Evolutionary conservation across 2,888 invertebrate genomes (phyloP).

Genomic region (Parapristionchus giblindavisi): DNA sequence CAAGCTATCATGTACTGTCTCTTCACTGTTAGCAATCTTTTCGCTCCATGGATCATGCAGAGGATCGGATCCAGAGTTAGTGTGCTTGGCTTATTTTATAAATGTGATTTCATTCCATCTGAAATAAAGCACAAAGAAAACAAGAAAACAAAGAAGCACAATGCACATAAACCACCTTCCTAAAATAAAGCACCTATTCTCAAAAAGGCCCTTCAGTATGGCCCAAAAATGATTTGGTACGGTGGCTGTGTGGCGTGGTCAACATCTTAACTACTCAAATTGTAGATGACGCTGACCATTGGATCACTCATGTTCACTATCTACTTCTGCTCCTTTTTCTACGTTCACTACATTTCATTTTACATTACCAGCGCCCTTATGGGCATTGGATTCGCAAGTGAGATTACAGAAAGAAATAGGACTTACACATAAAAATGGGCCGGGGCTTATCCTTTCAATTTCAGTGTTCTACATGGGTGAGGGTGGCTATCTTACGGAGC

Average conservation of each 20-base stretch:
- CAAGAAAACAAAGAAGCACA: too few relatives aligned
- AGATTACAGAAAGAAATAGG: slow-evolving; percentile 13
- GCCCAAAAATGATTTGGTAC: too few relatives aligned
- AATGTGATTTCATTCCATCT: too few relatives aligned
- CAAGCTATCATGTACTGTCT: slow-evolving; percentile 28
- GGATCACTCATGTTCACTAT: slow-evolving; percentile 43
- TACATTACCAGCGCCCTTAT: slow-evolving; percentile 46
- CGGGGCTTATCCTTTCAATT: neutral
- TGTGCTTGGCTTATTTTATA: neutral
- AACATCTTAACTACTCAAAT: neutral
- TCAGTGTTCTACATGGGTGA: slow-evolving; percentile 37
- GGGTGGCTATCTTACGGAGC: slow-evolving; percentile 33
- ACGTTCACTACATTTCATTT: slow-evolving; percentile 49
- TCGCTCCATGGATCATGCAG: slow-evolving; percentile 29
- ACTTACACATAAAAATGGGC: neutral
- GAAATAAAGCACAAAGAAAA: too few relatives aligned
- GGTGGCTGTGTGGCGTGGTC: too few relatives aligned
- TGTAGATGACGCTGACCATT: slow-evolving; percentile 25
- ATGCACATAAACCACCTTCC: too few relatives aligned
- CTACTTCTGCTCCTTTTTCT: slow-evolving; percentile 50
- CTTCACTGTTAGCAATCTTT: slow-evolving; percentile 32
- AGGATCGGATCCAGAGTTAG: slow-evolving; percentile 23
- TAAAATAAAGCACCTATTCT: too few relatives aligned
- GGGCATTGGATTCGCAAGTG: slow-evolving; percentile 53
- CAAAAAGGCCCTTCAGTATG: too few relatives aligned